Conservation (phyloP, 1,140 invertebrate genomes). For the Lutraria rhynchaena region DNA sequence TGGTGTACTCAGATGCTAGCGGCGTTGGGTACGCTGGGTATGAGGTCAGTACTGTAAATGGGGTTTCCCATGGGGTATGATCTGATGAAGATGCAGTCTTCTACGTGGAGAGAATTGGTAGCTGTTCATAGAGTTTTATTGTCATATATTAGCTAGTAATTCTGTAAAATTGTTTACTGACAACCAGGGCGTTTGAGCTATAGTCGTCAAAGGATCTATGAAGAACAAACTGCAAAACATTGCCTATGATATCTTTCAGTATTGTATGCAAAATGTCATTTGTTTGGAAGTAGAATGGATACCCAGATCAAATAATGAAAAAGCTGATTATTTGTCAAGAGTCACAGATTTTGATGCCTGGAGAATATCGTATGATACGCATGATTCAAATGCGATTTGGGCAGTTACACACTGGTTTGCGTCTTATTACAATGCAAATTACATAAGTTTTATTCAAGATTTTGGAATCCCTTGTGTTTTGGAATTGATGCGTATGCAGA, state of each 20-base stretch:
- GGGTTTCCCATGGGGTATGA: slow-evolving; percentile 6
- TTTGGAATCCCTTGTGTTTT: background rate
- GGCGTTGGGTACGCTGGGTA: slow-evolving; percentile 4
- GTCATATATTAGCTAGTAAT: background rate
- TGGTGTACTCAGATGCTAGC: slow-evolving; percentile 39
- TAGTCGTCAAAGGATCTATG: slow-evolving; percentile 24
- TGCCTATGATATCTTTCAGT: slow-evolving; percentile 2
- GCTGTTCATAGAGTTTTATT: background rate
- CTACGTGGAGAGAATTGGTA: background rate
- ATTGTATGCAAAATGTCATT: slow-evolving; percentile 6
- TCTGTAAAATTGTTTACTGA: background rate
- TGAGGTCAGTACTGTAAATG: slow-evolving; percentile 20
- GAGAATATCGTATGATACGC: background rate
- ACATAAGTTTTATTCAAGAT: slow-evolving; percentile 36
- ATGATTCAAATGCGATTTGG: background rate
- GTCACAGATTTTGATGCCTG: slow-evolving; percentile 6
- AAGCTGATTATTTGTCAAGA: slow-evolving; percentile 29
- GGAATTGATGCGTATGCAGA: slow-evolving; percentile 37
- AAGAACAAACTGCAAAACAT: background rate
- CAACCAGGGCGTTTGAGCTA: slow-evolving; percentile 5
- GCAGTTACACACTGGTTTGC: slow-evolving; percentile 33
- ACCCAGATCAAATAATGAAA: slow-evolving; percentile 9
- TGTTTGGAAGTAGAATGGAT: slow-evolving; percentile 16
- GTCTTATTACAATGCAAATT: slow-evolving; percentile 27
- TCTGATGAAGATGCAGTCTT: background rate